Percentiles rank a stretch among this genome's conserved stretches.
Conservation (phyloP, 2,888 invertebrate genomes). For the Lamellibrachia satsuma region DNA sequence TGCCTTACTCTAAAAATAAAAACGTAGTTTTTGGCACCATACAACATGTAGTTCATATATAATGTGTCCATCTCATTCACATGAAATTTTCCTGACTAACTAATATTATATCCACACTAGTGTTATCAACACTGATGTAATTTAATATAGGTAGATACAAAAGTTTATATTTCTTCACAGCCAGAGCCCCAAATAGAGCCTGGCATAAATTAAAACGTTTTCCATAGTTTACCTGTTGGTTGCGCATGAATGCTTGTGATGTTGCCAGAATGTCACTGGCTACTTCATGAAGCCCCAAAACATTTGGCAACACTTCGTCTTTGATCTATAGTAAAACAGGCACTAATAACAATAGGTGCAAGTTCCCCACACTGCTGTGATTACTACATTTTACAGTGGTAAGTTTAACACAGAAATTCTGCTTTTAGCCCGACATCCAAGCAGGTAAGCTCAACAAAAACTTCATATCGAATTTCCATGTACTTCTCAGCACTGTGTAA, state of each 20-base stretch:
- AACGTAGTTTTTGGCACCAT: too few relatives aligned
- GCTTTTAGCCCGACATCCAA: background rate
- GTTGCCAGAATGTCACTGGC: constrained; percentile 31
- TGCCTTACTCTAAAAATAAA: too few relatives aligned
- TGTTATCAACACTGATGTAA: background rate
- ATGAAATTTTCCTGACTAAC: background rate
- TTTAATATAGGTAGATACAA: background rate
- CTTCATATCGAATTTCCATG: background rate
- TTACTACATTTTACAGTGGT: background rate
- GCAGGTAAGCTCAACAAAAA: background rate
- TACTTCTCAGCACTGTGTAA: background rate
- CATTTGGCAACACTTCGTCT: background rate
- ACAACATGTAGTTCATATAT: too few relatives aligned
- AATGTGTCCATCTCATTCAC: background rate
- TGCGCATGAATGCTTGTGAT: constrained; percentile 38
- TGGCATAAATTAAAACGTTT: background rate
- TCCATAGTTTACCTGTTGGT: constrained; percentile 33
- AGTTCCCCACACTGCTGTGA: background rate
- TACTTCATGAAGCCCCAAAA: constrained; percentile 21
- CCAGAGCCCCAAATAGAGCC: background rate
- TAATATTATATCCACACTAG: background rate
- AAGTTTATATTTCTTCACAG: background rate
- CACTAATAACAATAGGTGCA: background rate
- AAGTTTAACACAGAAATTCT: background rate
- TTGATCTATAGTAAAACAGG: background rate